Evolutionary conservation across 2,888 invertebrate genomes (phyloP).

Genomic region (Drepanosiphum platanoidis): DNA sequence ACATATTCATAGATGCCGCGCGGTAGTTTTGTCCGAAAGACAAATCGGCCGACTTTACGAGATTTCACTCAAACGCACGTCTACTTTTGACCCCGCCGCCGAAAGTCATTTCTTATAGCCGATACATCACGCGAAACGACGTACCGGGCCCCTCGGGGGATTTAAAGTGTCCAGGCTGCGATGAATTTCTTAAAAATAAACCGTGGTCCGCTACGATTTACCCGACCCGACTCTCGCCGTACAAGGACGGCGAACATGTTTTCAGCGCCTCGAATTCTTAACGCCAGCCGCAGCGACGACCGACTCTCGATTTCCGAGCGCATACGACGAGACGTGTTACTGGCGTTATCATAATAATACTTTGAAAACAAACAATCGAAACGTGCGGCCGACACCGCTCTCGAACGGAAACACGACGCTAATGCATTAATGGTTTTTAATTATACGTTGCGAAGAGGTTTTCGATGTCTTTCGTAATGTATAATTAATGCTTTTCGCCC

Average conservation of each 20-base stretch:
- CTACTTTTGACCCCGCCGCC: not conserved
- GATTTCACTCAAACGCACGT: constrained; percentile 27
- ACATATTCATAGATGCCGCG: not conserved
- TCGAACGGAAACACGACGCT: no score
- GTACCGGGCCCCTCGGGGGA: constrained; percentile 5
- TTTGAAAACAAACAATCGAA: no score
- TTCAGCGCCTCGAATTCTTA: constrained; percentile 1
- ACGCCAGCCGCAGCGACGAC: not conserved
- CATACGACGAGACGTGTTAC: no score
- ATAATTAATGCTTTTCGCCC: no score
- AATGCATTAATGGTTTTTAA: no score
- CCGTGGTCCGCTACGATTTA: constrained; percentile 22
- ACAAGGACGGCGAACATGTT: not conserved
- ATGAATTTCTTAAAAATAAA: constrained; percentile 43
- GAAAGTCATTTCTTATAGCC: constrained; percentile 19
- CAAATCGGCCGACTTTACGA: constrained; percentile 18
- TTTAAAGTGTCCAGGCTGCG: constrained; percentile 25
- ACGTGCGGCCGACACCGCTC: no score
- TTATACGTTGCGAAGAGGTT: no score
- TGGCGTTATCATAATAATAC: no score
- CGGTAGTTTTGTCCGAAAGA: constrained; percentile 10
- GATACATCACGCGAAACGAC: constrained; percentile 29
- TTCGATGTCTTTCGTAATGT: no score
- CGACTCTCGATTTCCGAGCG: not conserved
- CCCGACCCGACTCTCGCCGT: not conserved